Evolutionary conservation across 2,797 vertebrate genomes (phyloP).

Genomic region (Pseudochromis fuscus): DNA sequence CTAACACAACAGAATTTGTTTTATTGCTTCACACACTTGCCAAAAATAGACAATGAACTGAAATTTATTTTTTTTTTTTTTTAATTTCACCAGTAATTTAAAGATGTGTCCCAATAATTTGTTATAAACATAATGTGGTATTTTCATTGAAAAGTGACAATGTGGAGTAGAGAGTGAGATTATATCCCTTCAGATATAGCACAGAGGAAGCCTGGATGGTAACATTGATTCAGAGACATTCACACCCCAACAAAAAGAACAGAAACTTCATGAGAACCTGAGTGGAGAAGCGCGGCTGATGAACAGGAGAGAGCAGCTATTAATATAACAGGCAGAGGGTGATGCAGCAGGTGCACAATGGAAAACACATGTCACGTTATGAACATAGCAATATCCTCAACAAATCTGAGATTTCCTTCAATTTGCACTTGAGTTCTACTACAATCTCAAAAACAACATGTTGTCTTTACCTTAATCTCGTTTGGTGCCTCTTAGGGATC

Average conservation of each 20-base stretch:
- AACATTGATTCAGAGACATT: background rate
- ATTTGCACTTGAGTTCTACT: background rate
- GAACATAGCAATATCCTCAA: background rate
- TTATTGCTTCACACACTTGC: background rate
- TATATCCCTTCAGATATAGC: background rate
- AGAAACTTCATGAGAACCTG: background rate
- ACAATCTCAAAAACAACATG: background rate
- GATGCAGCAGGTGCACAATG: background rate
- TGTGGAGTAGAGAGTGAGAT: background rate
- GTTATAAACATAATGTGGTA: too few species aligned
- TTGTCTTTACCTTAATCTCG: background rate
- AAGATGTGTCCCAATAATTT: background rate
- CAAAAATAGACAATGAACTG: background rate
- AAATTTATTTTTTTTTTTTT: too few species aligned
- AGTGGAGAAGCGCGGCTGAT: background rate
- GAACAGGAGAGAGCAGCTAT: slow-evolving; percentile 1
- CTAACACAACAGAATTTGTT: background rate
- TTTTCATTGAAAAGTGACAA: too few species aligned
- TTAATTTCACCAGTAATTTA: too few species aligned
- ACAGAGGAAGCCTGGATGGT: background rate
- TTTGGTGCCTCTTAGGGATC: background rate
- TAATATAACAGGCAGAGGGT: background rate
- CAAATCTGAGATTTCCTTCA: background rate
- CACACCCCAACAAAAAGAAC: background rate
- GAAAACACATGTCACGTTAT: background rate